Percentiles rank a stretch among this genome's conserved stretches.
These are phyloP conservation scores for Mactromeris polynyma DNA, from an alignment of 2,888 invertebrate species.

Conservation along the genomic window DNA sequence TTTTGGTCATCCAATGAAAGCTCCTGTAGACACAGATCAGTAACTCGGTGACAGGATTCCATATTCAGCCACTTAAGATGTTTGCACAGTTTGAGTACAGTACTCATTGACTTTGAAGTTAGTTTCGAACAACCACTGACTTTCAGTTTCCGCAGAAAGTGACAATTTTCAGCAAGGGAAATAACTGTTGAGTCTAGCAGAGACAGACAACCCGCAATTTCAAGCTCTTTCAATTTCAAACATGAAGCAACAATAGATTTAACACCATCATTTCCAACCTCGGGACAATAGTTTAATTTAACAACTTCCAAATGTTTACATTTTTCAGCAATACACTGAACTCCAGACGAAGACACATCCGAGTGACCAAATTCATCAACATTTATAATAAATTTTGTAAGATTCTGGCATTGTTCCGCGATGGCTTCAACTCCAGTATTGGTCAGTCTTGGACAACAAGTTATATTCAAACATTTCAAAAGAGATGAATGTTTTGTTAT, in stretches of 20 bases:
- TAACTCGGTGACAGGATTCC: slow-evolving; percentile 70
- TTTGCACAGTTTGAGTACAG: slow-evolving; percentile 58
- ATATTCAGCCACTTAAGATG: slow-evolving; percentile 61
- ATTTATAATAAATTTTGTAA: slow-evolving; percentile 63
- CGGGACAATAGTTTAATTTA: slow-evolving; percentile 65
- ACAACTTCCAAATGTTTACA: slow-evolving; percentile 58
- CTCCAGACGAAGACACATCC: slow-evolving; percentile 48
- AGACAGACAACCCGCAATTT: slow-evolving; percentile 70
- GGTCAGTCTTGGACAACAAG: slow-evolving; percentile 56
- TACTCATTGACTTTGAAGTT: slow-evolving; percentile 66
- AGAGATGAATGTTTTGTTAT: slow-evolving; percentile 30
- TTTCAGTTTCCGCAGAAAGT: slow-evolving; percentile 58
- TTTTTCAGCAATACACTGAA: slow-evolving; percentile 51
- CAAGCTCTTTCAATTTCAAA: slow-evolving; percentile 54
- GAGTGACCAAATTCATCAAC: slow-evolving; percentile 37
- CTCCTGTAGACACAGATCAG: slow-evolving; percentile 57
- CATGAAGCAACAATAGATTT: slow-evolving; percentile 65
- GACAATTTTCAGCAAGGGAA: slow-evolving; percentile 68
- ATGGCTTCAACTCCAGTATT: slow-evolving; percentile 65
- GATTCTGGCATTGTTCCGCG: slow-evolving; percentile 56
- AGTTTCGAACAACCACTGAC: slow-evolving; percentile 72
- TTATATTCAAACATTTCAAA: slow-evolving; percentile 31
- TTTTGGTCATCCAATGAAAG: background rate
- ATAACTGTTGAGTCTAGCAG: slow-evolving; percentile 70
- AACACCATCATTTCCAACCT: slow-evolving; percentile 70